Base-by-base conservation (phyloP, 2,888 invertebrate species). In the Arctia plantaginis region DNA sequence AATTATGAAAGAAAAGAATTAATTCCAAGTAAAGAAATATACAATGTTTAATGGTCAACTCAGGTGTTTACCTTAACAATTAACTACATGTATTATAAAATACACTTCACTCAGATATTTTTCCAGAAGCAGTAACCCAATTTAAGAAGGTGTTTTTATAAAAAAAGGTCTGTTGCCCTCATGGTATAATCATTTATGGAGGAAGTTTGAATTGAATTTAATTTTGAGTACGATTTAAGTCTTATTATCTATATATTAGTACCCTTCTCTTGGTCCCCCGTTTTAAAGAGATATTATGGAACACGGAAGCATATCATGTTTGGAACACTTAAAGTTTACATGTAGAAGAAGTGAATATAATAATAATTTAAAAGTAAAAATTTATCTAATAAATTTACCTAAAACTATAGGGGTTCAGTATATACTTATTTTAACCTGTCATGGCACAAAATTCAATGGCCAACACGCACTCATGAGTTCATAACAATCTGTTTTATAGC, bases 31-130 rank as follows among this genome's bases (percentile, higher is more conserved):
- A 27, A 27, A 27, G 27, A 13, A 27, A 13, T 44, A 27, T 4
- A n/a, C 27, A 59, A 59, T 44, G 10, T 66, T 66, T 44, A 44
- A 51, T 51, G 68, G 35, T 15, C n/a, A 69, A 35, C 55, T 33
- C 51, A 51, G n/a, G 51, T 33, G 35, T 69, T 69, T 23, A 69
- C 68, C 68, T 55, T 33, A 35, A 35, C 13, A 69, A 51, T n/a
- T 23, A 55, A 55, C 51, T 51, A 51, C 20, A 6, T n/a, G 23
- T 51, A 55, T 27, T 30, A 18, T 41, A 66, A 44, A 1, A n/a
- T 55, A 44, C 27, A 66, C 8, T 20, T 35, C 35, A 35, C 13
- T 27, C 18, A 66, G 10, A 44, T 44, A 44, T 30, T 44, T 66
- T 66, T 27, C 66, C 66, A 30, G 27, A 44, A 18, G 44, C 44